A percentile compares a stretch with the other conserved stretches of the same genome.
phyloP scores from a whole-genome alignment of 2,113 vertebrate species.

The Chloropsis cyanopogon region DNA sequence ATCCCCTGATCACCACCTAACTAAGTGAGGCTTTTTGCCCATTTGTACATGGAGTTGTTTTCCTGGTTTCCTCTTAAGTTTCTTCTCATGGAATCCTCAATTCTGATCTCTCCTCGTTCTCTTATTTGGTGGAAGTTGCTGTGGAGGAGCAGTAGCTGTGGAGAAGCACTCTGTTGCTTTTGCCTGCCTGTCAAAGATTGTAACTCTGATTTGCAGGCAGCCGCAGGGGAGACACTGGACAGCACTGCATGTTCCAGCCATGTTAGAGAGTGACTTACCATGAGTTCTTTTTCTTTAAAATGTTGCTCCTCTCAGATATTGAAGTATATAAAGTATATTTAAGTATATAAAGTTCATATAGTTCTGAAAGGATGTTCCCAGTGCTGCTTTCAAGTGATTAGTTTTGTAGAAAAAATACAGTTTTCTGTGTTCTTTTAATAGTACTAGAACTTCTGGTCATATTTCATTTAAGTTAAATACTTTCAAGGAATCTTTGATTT shows the following conservation, averaged over 20 bases:
- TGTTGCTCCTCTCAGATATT: neutral
- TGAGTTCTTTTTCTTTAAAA: neutral
- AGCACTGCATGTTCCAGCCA: accelerated
- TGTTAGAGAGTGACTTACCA: neutral
- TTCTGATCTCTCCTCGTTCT: neutral
- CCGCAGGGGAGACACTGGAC: neutral
- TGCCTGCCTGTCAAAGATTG: neutral
- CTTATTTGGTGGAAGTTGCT: neutral
- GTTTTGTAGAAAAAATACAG: neutral
- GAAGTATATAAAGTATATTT: neutral
- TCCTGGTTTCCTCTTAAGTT: neutral
- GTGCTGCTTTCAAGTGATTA: neutral
- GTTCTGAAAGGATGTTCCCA: neutral
- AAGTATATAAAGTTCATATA: neutral
- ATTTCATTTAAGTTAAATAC: neutral
- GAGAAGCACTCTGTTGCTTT: neutral
- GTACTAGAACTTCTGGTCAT: neutral
- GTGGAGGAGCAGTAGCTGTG: neutral
- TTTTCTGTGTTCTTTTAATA: neutral
- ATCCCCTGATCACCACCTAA: neutral
- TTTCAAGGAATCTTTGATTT: neutral
- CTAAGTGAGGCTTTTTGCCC: neutral
- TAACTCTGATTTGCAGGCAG: neutral
- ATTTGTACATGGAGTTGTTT: neutral
- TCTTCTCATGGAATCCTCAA: neutral